Percentiles rank a stretch among this genome's conserved stretches.
These are phyloP conservation scores for Dipodomys ordii DNA, from an alignment of 2,113 vertebrate genomes.

Conservation along the genomic window DNA sequence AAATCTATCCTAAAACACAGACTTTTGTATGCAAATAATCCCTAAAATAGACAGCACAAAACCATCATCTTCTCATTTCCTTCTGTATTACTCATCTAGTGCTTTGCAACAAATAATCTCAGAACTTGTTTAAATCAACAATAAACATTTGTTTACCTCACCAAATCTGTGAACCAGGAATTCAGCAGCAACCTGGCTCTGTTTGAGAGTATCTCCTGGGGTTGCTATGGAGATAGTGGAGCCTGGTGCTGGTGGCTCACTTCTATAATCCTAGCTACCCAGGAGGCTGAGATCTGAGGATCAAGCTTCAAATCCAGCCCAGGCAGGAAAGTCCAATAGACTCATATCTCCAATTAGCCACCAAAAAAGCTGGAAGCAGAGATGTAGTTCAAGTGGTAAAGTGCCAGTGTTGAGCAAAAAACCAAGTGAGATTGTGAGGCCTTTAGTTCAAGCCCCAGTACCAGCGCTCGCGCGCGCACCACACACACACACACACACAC, in stretches of 20 bases:
- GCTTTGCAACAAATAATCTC: not conserved
- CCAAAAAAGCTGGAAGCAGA: too few relatives aligned
- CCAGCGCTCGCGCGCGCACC: too few relatives aligned
- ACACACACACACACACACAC: too few relatives aligned
- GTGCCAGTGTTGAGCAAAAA: too few relatives aligned
- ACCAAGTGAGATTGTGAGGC: too few relatives aligned
- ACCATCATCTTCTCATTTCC: not conserved
- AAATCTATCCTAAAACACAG: conserved; percentile 8
- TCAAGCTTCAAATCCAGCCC: too few relatives aligned
- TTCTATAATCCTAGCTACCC: too few relatives aligned
- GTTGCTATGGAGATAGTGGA: not conserved
- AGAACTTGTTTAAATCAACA: conserved; percentile 24
- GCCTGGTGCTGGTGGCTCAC: not conserved
- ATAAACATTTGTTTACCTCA: not conserved
- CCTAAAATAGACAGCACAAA: not conserved
- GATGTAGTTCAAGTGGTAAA: too few relatives aligned
- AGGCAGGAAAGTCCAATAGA: too few relatives aligned
- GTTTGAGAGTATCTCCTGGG: not conserved
- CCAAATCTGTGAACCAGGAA: not conserved
- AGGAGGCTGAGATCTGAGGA: too few relatives aligned
- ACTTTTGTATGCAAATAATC: conserved; percentile 19
- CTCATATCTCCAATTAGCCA: too few relatives aligned
- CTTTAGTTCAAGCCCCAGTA: too few relatives aligned
- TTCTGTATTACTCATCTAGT: not conserved
- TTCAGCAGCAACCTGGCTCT: conserved; percentile 2